Conservation (phyloP, 2,888 invertebrate genomes). For the Parnassius orleans region DNA sequence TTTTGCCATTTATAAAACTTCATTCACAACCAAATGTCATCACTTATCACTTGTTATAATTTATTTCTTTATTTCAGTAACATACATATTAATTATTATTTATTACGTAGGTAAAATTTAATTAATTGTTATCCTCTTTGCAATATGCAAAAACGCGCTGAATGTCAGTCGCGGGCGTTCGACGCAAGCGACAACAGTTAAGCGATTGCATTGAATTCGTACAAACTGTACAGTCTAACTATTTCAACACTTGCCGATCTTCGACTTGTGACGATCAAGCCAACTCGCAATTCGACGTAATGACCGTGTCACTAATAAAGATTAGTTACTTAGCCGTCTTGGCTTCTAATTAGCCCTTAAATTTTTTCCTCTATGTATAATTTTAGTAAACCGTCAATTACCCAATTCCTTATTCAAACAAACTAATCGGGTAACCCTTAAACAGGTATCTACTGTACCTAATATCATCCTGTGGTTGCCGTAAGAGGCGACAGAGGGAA, state of each 20-base stretch:
- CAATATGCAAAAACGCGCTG: constrained; percentile 33
- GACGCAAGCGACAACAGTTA: constrained; percentile 55
- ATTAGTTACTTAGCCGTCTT: constrained; percentile 20
- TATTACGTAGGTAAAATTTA: neutral
- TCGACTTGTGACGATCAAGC: constrained; percentile 49
- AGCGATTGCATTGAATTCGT: constrained; percentile 65
- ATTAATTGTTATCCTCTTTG: neutral
- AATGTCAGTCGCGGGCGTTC: constrained; percentile 54
- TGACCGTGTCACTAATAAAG: constrained; percentile 32
- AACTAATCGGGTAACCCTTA: no score
- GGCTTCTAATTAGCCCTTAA: neutral
- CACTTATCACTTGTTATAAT: constrained; percentile 22
- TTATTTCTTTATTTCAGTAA: neutral
- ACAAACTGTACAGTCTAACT: constrained; percentile 66
- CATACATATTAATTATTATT: constrained; percentile 10
- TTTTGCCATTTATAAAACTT: constrained; percentile 4
- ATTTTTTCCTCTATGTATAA: neutral
- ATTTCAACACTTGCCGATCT: constrained; percentile 54
- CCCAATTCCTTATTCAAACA: no score
- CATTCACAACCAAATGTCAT: constrained; percentile 25
- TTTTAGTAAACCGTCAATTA: no score
- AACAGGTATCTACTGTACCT: no score
- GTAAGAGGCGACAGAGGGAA: no score
- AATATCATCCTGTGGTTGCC: no score
- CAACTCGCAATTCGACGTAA: constrained; percentile 30